Percentiles rank a stretch among this genome's conserved stretches.
These are phyloP conservation scores for Tipula lateralis DNA, from an alignment of 2,888 invertebrate species.

Conservation along the genomic window DNA sequence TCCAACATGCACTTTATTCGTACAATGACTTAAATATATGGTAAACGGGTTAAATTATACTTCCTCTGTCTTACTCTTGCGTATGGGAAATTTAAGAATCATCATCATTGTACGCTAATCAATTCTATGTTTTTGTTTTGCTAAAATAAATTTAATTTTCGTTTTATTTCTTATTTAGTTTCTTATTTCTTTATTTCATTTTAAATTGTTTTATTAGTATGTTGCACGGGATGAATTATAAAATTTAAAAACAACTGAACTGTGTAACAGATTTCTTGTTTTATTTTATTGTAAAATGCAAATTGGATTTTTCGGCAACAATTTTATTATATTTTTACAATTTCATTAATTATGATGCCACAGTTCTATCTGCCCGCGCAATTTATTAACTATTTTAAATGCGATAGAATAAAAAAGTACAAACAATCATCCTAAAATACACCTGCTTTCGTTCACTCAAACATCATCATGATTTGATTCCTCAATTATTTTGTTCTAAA, in stretches of 20 bases:
- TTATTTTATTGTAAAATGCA: background rate
- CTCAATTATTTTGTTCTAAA: slow-evolving; percentile 27
- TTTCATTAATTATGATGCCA: background rate
- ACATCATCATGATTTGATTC: slow-evolving; percentile 5
- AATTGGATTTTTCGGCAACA: background rate
- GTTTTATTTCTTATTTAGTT: background rate
- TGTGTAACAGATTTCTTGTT: background rate
- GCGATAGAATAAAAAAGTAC: background rate
- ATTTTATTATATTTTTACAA: background rate
- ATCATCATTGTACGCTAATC: background rate
- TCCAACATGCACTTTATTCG: background rate
- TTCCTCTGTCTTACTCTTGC: background rate
- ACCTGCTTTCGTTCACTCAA: background rate
- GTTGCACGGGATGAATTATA: background rate
- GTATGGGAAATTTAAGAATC: slow-evolving; percentile 1
- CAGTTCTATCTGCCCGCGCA: background rate
- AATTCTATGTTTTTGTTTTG: background rate
- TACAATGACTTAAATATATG: background rate
- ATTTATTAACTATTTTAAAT: background rate
- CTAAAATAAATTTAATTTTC: background rate
- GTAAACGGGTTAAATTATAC: background rate
- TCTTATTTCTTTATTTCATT: background rate
- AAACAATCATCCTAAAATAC: background rate
- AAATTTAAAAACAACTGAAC: background rate
- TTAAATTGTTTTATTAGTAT: background rate